Conservation (phyloP, 2,888 invertebrate species). For the Xylota segnis region DNA sequence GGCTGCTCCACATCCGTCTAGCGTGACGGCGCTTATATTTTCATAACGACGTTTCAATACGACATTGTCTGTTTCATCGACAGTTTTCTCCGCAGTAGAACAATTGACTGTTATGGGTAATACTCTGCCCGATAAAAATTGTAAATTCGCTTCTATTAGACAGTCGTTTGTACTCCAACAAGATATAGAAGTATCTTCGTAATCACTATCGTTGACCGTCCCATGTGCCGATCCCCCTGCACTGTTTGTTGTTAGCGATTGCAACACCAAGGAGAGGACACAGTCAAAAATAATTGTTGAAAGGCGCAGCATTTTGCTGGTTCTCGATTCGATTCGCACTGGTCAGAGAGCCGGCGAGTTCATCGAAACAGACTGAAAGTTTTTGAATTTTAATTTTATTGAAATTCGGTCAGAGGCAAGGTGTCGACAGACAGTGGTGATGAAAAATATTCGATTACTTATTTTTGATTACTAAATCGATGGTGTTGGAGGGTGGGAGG, state of each 20-base stretch:
- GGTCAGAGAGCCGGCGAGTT: constrained; percentile 48
- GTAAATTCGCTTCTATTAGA: constrained; percentile 60
- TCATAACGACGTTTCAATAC: constrained; percentile 75
- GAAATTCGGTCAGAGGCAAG: constrained; percentile 61
- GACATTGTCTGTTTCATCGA: constrained; percentile 31
- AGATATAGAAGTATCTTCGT: constrained; percentile 38
- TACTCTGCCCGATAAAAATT: constrained; percentile 55
- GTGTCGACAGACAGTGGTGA: constrained; percentile 47
- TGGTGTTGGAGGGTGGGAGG: too few species aligned
- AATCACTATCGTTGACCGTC: constrained; percentile 22
- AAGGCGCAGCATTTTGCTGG: constrained; percentile 60
- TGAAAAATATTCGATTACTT: background rate
- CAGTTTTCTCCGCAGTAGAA: constrained; percentile 47
- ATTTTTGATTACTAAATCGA: background rate
- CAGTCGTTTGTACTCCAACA: constrained; percentile 71
- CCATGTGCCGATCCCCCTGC: constrained; percentile 25
- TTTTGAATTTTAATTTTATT: constrained; percentile 59
- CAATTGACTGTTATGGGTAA: constrained; percentile 68
- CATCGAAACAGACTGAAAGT: constrained; percentile 59
- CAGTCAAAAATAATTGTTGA: constrained; percentile 46
- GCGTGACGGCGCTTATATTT: constrained; percentile 76
- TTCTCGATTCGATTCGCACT: constrained; percentile 72
- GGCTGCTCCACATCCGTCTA: constrained; percentile 81
- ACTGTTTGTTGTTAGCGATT: constrained; percentile 33
- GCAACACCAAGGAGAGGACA: constrained; percentile 45